These are phyloP conservation scores for Tokudaia tokunoshimensis DNA, from an alignment of 2,797 vertebrate species.

Conservation along the genomic window DNA sequence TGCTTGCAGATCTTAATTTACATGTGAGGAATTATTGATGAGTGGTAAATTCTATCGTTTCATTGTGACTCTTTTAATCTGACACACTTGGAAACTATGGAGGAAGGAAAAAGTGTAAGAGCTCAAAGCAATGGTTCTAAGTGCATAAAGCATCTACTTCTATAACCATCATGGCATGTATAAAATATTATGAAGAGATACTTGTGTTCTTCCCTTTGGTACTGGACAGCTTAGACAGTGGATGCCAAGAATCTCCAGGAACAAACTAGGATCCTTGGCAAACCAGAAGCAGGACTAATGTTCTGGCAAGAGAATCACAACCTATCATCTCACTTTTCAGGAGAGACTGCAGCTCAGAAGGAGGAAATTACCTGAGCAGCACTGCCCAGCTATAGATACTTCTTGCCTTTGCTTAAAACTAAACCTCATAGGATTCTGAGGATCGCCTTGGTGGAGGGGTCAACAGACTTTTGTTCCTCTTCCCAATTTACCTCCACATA, in stretches of 20 bases:
- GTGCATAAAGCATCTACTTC: background rate
- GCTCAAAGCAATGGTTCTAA: background rate
- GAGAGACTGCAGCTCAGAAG: background rate
- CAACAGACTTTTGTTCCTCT: background rate
- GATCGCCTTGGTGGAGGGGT: background rate
- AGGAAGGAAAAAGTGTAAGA: background rate
- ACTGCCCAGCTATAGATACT: background rate
- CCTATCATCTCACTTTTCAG: background rate
- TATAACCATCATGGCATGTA: background rate
- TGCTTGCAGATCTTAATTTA: fast-evolving
- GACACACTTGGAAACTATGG: background rate
- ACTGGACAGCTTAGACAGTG: no score
- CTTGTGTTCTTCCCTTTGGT: background rate
- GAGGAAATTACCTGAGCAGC: background rate
- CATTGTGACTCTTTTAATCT: background rate
- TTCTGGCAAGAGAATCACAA: background rate
- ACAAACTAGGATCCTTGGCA: background rate
- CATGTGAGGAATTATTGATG: background rate
- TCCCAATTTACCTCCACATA: background rate
- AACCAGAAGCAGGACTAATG: background rate
- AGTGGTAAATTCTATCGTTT: background rate
- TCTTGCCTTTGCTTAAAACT: background rate
- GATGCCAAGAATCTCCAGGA: background rate
- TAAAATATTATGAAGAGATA: background rate
- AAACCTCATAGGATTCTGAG: background rate